Evolutionary conservation across 2,113 vertebrate genomes (phyloP), one percentile per base, ranked within the genome.

Genomic region (Engystomops pustulosus): DNA sequence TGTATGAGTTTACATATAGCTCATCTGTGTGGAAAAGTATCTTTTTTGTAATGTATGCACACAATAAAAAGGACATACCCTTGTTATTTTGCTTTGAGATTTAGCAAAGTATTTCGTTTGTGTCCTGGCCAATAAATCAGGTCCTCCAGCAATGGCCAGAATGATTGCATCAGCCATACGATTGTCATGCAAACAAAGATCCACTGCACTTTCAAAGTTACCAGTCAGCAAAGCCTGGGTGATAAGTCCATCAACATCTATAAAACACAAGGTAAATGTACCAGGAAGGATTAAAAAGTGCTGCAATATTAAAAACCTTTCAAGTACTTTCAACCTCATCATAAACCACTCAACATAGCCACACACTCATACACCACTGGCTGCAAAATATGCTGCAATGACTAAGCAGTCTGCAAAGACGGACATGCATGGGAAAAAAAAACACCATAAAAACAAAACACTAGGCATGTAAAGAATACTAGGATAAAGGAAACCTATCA

Each of bases 131-230:
- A 99, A 90, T 62, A 99, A 95, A 65, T 98, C 95, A 5, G 93
- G 89, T 51, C 98, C 97, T 0, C 98, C 98, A 0, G 97, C 97
- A 12, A 98, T 96, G 65, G 97, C 97, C 87, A 99, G 87, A 89
- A 99, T 97, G 86, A 99, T 97, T 89, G 96, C 95, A 5, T 99
- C 98, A 0, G 97, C 98, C 98, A 98, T 97, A 17, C 98, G 94
- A 87, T 96, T 95, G 90, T 98, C 96, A 9, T 96, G 94, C 89
- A 99, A 93, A 91, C 98, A 99, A 72, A 99, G 96, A 80, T 97
- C 94, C 51, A 99, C 98, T 0, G 98, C 98, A 15, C 95, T 95
- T 85, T 96, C 95, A 23, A 97, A 98, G 91, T 97, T 93, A 32
- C 98, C 98, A 0, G 91, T 97, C 86, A 99, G 93, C 90, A 99